phyloP scores from a whole-genome alignment of 2,797 vertebrate species.

The Leptatherina wallacei region DNA sequence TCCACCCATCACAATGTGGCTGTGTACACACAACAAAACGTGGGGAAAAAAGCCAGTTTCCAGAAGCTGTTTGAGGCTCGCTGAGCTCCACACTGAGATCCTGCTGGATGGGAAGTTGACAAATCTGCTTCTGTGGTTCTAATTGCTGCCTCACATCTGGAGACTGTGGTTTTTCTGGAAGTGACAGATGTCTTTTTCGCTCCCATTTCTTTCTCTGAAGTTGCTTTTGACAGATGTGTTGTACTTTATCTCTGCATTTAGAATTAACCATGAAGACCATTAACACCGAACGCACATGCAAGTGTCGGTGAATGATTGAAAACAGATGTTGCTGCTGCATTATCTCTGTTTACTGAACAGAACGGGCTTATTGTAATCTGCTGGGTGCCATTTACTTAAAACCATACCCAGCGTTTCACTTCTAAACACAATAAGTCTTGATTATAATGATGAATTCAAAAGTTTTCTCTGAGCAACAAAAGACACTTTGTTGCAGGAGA shows the following conservation, averaged over 20 bases:
- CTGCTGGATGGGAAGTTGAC: conserved; percentile 13
- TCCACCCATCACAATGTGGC: conserved; percentile 11
- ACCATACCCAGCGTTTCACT: conserved; percentile 11
- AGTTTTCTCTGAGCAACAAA: no score
- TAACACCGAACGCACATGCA: conserved; percentile 4
- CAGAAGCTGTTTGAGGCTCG: conserved; percentile 9
- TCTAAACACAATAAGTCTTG: conserved; percentile 6
- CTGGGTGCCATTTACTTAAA: not conserved
- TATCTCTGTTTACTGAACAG: not conserved
- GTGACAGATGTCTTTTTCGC: conserved; percentile 18
- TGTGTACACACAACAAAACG: conserved; percentile 9
- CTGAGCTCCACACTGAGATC: conserved; percentile 10
- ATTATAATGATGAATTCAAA: no score
- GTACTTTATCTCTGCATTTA: conserved; percentile 16
- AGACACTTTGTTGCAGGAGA: no score
- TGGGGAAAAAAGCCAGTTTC: conserved; percentile 1
- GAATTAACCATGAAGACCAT: conserved; percentile 32
- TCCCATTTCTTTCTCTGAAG: conserved; percentile 17
- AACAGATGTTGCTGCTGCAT: conserved; percentile 24
- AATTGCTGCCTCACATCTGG: conserved; percentile 41
- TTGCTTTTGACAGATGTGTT: conserved; percentile 18
- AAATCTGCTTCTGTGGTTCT: conserved; percentile 22
- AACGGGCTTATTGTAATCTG: conserved; percentile 1
- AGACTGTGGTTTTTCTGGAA: conserved; percentile 7
- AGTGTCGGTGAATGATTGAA: conserved; percentile 25